Evolutionary conservation across 2,113 vertebrate genomes (phyloP).

Genomic region (Neotoma lepida): DNA sequence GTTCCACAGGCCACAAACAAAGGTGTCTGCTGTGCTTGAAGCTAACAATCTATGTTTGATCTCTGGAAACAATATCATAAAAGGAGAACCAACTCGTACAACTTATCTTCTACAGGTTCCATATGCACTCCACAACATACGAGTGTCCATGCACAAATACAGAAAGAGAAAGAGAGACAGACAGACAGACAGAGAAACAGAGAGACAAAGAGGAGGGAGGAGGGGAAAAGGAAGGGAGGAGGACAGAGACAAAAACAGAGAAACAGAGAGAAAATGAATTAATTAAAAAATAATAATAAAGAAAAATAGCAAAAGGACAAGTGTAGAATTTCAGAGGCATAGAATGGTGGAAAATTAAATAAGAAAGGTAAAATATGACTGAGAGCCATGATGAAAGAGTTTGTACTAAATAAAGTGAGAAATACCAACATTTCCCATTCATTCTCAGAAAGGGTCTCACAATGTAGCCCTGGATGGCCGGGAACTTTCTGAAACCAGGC

Average conservation of each 20-base stretch:
- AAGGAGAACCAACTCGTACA: background rate
- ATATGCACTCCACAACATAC: background rate
- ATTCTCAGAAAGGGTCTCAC: background rate
- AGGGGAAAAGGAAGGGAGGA: background rate
- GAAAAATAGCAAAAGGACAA: background rate
- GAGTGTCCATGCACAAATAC: background rate
- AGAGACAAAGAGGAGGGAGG: background rate
- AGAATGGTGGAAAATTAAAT: background rate
- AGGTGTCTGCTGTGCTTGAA: background rate
- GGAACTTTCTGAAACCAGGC: background rate
- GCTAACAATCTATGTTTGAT: background rate
- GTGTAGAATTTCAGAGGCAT: background rate
- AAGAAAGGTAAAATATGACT: background rate
- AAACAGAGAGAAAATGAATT: background rate
- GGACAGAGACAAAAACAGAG: background rate
- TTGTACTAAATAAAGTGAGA: conserved; percentile 14
- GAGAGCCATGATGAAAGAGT: background rate
- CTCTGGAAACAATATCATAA: no score
- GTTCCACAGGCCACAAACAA: background rate
- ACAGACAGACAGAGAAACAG: background rate
- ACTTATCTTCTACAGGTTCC: background rate
- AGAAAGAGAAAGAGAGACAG: background rate
- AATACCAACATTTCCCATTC: background rate
- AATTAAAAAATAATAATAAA: background rate
- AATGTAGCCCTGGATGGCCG: background rate